Percentiles rank a stretch among this genome's conserved stretches.
These are phyloP conservation scores for Ceratina calcarata DNA, from an alignment of 1,140 invertebrate genomes.

Conservation along the genomic window DNA sequence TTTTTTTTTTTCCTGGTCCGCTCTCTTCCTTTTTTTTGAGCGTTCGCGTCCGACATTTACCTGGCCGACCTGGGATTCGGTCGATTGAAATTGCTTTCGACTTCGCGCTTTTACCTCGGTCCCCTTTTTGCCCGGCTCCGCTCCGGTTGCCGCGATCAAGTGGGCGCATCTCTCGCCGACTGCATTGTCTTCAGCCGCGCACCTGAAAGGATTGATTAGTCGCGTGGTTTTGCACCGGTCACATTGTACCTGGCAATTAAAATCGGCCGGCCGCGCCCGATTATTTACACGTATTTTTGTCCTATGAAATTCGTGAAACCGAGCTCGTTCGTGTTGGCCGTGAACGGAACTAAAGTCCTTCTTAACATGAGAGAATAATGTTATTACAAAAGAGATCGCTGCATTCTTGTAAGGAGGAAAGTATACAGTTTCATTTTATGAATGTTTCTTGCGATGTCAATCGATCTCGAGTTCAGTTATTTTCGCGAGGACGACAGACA, in stretches of 20 bases:
- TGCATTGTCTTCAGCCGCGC: not conserved
- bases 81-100: constrained; percentile 59
- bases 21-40: constrained; percentile 19
- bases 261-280: not conserved
- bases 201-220: constrained; percentile 47
- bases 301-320: not conserved
- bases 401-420: too few species aligned
- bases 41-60: constrained; percentile 45
- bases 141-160: constrained; percentile 14
- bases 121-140: constrained; percentile 30
- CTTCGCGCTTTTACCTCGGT: constrained; percentile 47
- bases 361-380: too few species aligned
- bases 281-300: constrained; percentile 38
- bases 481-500: too few species aligned
- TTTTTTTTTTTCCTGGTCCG: not conserved
- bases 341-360: too few species aligned
- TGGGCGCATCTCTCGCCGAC: not conserved
- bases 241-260: constrained; percentile 31
- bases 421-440: too few species aligned
- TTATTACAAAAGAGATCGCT: too few species aligned
- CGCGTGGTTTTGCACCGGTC: constrained; percentile 9
- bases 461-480: too few species aligned
- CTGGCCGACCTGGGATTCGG: constrained; percentile 21
- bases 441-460: too few species aligned
- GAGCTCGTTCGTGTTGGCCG: not conserved